phyloP scores from a whole-genome alignment of 92 coral and sea anemone species.

The Phenganax subtilis region DNA sequence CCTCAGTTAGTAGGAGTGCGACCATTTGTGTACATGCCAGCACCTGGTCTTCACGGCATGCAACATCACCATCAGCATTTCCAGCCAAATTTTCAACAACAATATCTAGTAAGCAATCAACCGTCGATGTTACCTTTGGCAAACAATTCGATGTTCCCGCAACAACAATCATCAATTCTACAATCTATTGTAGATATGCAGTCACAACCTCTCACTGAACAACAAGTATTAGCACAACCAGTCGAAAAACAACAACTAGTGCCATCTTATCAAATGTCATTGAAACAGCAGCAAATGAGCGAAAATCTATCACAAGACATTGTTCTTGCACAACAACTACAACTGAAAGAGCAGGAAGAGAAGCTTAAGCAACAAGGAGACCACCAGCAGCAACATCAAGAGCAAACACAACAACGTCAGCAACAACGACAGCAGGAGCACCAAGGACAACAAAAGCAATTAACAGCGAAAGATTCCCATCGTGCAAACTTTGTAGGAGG shows the following conservation, averaged over 20 bases:
- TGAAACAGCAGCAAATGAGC: not conserved
- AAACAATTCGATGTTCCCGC: not conserved
- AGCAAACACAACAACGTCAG: not conserved
- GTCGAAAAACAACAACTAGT: not conserved
- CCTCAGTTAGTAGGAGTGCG: constrained; percentile 35
- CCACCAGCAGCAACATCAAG: too few relatives aligned
- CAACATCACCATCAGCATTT: constrained; percentile 31
- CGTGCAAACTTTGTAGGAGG: not conserved
- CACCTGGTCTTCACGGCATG: not conserved
- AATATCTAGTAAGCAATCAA: not conserved
- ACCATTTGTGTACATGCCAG: constrained; percentile 33
- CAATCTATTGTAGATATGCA: not conserved
- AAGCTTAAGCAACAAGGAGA: not conserved
- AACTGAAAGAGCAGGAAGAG: not conserved
- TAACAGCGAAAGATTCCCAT: not conserved
- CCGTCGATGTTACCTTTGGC: not conserved
- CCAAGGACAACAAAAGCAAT: not conserved
- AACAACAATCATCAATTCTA: not conserved
- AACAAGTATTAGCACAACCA: not conserved
- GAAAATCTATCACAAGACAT: not conserved
- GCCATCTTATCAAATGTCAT: not conserved
- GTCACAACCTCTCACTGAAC: not conserved
- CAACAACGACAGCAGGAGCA: constrained; percentile 16
- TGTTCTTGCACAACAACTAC: constrained; percentile 1
- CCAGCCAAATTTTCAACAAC: constrained; percentile 16